A percentile compares a stretch with the other conserved stretches of the same genome.
Conservation (phyloP, 2,113 vertebrate species). For the Mesoclemmys tuberculata region DNA sequence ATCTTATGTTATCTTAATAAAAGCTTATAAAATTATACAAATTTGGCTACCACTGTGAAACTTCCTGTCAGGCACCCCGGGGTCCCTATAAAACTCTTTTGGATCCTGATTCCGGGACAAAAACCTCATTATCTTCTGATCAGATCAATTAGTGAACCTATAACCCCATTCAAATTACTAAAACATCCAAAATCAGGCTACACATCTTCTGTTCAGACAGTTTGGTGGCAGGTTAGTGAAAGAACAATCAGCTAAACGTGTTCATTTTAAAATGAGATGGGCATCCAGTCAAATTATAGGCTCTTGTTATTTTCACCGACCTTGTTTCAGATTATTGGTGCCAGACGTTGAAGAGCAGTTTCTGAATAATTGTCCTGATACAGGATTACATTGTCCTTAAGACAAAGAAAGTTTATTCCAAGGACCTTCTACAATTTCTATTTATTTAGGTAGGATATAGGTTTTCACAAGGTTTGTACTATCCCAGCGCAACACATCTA, state of each 20-base stretch:
- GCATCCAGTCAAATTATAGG: fast-evolving
- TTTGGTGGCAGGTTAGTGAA: background rate
- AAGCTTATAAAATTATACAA: too few relatives aligned
- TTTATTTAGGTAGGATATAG: constrained; percentile 15
- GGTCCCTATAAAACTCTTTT: too few relatives aligned
- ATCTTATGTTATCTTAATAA: too few relatives aligned
- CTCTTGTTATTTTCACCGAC: background rate
- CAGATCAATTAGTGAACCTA: too few relatives aligned
- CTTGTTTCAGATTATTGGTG: background rate
- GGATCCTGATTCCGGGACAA: too few relatives aligned
- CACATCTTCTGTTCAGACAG: background rate
- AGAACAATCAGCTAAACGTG: background rate
- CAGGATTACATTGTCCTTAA: background rate
- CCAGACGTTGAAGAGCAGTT: background rate
- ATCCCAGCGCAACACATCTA: background rate
- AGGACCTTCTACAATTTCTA: background rate
- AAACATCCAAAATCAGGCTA: too few relatives aligned
- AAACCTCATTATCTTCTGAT: too few relatives aligned
- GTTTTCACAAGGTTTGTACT: constrained; percentile 15
- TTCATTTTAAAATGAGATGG: background rate
- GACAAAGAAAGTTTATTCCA: background rate
- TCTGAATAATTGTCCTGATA: background rate
- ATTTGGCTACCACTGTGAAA: too few relatives aligned
- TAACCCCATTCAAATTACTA: too few relatives aligned
- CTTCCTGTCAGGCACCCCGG: too few relatives aligned